Conservation (phyloP, 2,797 vertebrate species). For the Spinus pinus region DNA sequence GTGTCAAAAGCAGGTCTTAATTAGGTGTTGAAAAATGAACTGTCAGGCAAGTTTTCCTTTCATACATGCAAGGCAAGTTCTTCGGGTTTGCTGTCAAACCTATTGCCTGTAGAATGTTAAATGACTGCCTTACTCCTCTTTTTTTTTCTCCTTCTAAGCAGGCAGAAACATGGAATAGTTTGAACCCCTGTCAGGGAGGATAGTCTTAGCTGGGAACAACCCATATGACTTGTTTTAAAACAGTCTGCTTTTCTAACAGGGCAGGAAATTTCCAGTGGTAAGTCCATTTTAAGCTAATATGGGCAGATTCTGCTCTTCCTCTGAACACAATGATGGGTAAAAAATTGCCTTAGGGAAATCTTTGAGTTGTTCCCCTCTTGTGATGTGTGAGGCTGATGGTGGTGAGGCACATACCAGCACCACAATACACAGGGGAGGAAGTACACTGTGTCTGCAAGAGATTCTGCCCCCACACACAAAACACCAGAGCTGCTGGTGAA, state of each 20-base stretch:
- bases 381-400: not conserved
- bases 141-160: not conserved
- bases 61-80: not conserved
- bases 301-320: not conserved
- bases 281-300: not conserved
- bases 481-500: accelerated
- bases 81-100: not conserved
- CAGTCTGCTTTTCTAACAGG: not conserved
- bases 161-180: not conserved
- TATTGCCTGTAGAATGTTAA: not conserved
- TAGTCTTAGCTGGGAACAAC: not conserved
- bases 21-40: not conserved
- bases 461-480: not conserved
- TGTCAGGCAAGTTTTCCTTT: not conserved
- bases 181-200: not conserved
- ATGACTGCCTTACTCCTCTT: not conserved
- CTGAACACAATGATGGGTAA: not conserved
- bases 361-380: not conserved
- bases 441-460: not conserved
- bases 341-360: not conserved
- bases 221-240: not conserved
- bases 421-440: not conserved
- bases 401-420: not conserved
- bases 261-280: not conserved
- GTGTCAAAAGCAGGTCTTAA: not conserved